Evolutionary conservation across 2,113 vertebrate genomes (phyloP).

Genomic region (Elachura formosa): DNA sequence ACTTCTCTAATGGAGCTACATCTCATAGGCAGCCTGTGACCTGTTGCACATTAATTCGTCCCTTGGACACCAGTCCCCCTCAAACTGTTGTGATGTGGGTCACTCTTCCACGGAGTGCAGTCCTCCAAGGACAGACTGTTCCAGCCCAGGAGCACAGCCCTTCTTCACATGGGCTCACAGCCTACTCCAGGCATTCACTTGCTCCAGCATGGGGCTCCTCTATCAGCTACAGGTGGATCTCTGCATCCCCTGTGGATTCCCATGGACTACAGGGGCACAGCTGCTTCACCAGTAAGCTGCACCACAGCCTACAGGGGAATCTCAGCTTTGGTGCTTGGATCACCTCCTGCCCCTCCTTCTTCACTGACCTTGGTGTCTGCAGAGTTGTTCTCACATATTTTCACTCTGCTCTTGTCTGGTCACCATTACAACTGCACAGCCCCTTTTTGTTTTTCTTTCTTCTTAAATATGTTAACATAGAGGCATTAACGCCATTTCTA

Average conservation of each 20-base stretch:
- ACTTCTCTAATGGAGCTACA: accelerated
- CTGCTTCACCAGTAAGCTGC: not conserved
- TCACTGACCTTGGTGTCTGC: not conserved
- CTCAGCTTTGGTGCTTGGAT: not conserved
- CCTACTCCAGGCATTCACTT: too few species aligned
- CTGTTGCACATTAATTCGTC: accelerated
- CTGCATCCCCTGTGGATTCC: accelerated
- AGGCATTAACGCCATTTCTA: accelerated
- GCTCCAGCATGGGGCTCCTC: too few species aligned
- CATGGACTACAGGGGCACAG: not conserved
- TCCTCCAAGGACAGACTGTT: not conserved
- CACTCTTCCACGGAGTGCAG: not conserved
- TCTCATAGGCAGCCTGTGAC: not conserved
- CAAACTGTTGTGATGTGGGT: not conserved
- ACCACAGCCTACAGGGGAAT: accelerated
- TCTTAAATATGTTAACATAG: not conserved
- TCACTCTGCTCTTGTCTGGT: not conserved
- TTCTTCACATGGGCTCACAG: too few species aligned
- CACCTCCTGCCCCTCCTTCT: not conserved
- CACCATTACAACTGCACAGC: not conserved
- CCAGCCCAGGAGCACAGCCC: too few species aligned
- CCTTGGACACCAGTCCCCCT: accelerated
- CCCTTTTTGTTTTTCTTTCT: not conserved
- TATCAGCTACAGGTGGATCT: not conserved
- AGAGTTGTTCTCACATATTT: not conserved